Conservation (phyloP, 2,888 invertebrate species). For the Thyatira batis region DNA sequence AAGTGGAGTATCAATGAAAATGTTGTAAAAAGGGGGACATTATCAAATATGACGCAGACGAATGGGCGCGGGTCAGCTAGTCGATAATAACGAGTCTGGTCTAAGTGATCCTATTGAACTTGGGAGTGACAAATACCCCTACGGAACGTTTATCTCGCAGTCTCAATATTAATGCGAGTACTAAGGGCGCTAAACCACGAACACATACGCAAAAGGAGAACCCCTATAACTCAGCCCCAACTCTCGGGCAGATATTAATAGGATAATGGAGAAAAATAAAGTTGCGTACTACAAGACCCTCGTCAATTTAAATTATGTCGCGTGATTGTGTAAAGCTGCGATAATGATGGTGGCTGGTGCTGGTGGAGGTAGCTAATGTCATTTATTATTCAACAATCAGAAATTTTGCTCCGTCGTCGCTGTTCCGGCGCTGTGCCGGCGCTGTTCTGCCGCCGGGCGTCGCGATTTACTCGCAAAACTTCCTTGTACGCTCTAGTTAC, state of each 20-base stretch:
- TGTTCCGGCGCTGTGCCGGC: not conserved
- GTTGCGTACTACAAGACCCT: not conserved
- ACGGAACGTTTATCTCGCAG: no score
- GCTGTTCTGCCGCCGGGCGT: not conserved
- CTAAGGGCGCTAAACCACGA: no score
- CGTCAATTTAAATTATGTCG: conserved; percentile 4
- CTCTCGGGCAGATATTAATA: not conserved
- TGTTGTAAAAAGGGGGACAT: no score
- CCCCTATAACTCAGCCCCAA: not conserved
- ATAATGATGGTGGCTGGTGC: not conserved
- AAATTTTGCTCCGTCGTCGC: not conserved
- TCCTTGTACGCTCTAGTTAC: not conserved
- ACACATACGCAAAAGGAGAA: not conserved
- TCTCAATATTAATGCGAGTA: no score
- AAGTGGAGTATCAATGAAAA: no score
- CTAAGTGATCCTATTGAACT: no score
- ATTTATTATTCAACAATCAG: conserved; percentile 26
- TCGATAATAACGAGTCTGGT: no score
- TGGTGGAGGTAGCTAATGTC: conserved; percentile 6
- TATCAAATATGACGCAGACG: no score
- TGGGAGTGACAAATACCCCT: no score
- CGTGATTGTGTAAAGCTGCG: not conserved
- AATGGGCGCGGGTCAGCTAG: no score
- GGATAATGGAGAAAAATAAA: not conserved
- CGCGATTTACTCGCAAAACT: not conserved